phyloP scores from a whole-genome alignment of 2,888 invertebrate genomes.

The Rotaria socialis region DNA sequence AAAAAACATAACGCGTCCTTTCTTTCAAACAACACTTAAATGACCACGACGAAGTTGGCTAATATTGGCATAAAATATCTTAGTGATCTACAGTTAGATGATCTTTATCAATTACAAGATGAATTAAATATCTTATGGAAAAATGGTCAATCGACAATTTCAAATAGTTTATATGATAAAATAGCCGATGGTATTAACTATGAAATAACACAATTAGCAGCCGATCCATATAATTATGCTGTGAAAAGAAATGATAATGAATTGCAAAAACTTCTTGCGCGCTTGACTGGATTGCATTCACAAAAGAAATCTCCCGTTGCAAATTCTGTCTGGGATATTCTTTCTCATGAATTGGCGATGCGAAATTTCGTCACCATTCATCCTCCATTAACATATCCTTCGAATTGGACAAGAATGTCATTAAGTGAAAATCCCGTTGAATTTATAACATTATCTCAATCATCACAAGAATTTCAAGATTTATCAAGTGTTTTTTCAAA shows the following conservation, averaged over 20 bases:
- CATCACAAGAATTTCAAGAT: constrained; percentile 31
- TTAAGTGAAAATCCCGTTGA: neutral
- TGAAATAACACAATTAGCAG: neutral
- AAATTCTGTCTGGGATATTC: constrained; percentile 2
- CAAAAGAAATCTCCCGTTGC: neutral
- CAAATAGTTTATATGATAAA: constrained; percentile 6
- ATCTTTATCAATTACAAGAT: neutral
- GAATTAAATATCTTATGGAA: neutral
- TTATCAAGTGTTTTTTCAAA: neutral
- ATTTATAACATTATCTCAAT: neutral
- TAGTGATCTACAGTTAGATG: neutral
- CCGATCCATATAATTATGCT: neutral
- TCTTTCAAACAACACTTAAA: neutral
- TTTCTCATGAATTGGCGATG: neutral
- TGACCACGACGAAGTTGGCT: neutral
- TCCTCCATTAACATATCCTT: neutral
- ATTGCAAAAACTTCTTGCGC: neutral
- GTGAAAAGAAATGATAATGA: neutral
- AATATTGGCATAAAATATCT: neutral
- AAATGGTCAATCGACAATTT: neutral
- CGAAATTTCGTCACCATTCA: neutral
- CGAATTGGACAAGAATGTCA: neutral
- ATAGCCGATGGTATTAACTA: neutral
- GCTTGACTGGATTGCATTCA: neutral
- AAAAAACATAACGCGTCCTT: too few species aligned